Evolutionary conservation across 1,140 invertebrate species (phyloP), one percentile per base, ranked within the genome.

Genomic region (Plodia interpunctella): DNA sequence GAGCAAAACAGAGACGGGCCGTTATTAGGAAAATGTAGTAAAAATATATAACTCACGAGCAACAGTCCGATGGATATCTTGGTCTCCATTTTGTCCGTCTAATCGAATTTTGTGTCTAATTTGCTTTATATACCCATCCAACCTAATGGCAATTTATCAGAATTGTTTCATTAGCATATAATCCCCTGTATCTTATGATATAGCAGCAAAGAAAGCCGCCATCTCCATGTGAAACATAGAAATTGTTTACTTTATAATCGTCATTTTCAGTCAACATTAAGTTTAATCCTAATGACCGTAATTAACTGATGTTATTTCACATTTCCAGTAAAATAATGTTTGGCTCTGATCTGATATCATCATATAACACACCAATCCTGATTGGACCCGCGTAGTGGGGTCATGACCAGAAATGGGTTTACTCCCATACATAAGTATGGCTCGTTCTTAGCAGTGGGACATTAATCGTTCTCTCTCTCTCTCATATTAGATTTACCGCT

Each of bases 71-170:
- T 44, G 38, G n/a, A 13, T 10, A 44, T 44, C n/a, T 10, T 44
- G 38, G 38, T 6, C 38, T 44, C 38, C 38, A 44, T 44, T 44
- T 44, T 44, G 38, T 44, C 38, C 13, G 15, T 44, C 38, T 44
- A 44, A 44, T 15, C 13, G 15, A 44, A 2, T 10, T 15, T 44
- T 44, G 5, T 10, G 38, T n/a, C 15, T 17, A 44, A 15, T 44
- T 44, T 44, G 13, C 38, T 44, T 44, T 44, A 44, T 44, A 44
- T 44, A 44, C 13, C 15, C 38, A n/a, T 44, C 4, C 38, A 44
- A 6, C 2, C n/a, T 17, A 2, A 6, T 15, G 13, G 38, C 10
- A 44, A 44, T 15, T n/a, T 15, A 44, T 13, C 3, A 15, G n/a
- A 5, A 44, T n/a, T 44, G 38, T 44, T 44, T 17, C 13, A 44